Base-by-base conservation (phyloP, 1,140 invertebrate species). In the Melanaphis sacchari region DNA sequence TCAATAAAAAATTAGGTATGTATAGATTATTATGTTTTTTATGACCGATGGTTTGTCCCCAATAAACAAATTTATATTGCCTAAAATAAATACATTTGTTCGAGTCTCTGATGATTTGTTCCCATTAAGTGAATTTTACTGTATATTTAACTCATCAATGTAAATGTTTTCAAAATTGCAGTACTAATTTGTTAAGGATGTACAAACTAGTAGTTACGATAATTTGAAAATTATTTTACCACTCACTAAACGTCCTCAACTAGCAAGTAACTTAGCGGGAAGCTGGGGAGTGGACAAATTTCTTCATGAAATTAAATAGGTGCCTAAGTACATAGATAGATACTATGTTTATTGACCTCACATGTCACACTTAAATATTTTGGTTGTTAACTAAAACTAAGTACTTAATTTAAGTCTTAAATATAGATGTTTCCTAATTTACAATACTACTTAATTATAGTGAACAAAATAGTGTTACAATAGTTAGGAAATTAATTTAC, bases 241-340 rank as follows among this genome's bases (percentile, higher is more conserved):
- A 90, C 49, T 90, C 88, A 90, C 88, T 90, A 59, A 90, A 90
- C 88, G 88, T 90, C 52, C 49, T 18, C 38, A 31, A 59, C 88
- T 90, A 90, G 9, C 38, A 89, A 54, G 21, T 7, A 54, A 54
- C n/a, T 54, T 38, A 89, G 87, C 24, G 49, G 87, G 87, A 89
- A 89, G 59, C 59, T 76, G 59, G 59, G 59, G 59, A 76, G n/a
- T 76, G 59, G 59, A 76, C n/a, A n/a, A n/a, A 15, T 76, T 76
- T n/a, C 59, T 76, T n/a, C 15, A n/a, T 9, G 15, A 11, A 66
- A 66, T 66, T n/a, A 76, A 76, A n/a, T 76, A 76, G 15, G 9
- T 76, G n/a, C 3, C n/a, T n/a, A 15, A 2, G 31, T 66, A 49
- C 15, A 49, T 3, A 49, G 15, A 49, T 18, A 49, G 15, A 49